These are phyloP conservation scores for Zygothrica quintamaculata DNA, from an alignment of 2,888 invertebrate species.

Conservation along the genomic window DNA sequence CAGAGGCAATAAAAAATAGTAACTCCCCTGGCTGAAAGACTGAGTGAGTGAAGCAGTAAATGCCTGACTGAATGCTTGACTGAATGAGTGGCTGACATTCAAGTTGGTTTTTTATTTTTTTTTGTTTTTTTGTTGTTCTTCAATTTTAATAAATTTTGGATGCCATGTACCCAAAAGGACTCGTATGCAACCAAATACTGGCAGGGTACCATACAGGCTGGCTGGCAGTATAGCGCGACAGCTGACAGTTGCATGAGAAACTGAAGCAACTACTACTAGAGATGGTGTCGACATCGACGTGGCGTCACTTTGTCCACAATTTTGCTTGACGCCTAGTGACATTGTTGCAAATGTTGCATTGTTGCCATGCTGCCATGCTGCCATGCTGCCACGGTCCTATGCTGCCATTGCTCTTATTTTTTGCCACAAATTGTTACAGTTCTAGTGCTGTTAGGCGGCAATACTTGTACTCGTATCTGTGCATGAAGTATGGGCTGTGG, in stretches of 20 bases:
- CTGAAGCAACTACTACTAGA: not conserved
- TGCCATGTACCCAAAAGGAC: conserved; percentile 34
- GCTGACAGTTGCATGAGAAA: conserved; percentile 62
- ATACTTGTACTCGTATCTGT: conserved; percentile 1
- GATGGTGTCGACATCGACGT: conserved; percentile 37
- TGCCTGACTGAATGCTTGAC: conserved; percentile 43
- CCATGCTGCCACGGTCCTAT: conserved; percentile 17
- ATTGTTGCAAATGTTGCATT: conserved; percentile 51
- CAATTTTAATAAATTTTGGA: conserved; percentile 70
- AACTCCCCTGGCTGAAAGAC: conserved; percentile 2
- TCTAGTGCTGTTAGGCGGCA: conserved; percentile 24
- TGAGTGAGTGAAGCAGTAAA: not conserved
- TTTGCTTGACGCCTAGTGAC: conserved; percentile 22
- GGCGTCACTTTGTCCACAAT: conserved; percentile 48
- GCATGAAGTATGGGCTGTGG: not conserved
- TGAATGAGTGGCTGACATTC: conserved; percentile 47
- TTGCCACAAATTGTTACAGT: conserved; percentile 50
- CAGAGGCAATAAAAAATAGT: not conserved
- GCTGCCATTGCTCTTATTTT: conserved; percentile 23
- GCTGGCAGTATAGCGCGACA: too few relatives aligned
- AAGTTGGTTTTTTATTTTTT: too few relatives aligned
- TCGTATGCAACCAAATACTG: conserved; percentile 61
- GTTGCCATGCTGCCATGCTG: conserved; percentile 5
- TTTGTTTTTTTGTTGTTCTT: conserved; percentile 58
- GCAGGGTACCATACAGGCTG: too few relatives aligned